Evolutionary conservation across 2,888 invertebrate species (phyloP), one percentile per base, ranked within the genome.

Genomic region (Eupithecia exiguata): DNA sequence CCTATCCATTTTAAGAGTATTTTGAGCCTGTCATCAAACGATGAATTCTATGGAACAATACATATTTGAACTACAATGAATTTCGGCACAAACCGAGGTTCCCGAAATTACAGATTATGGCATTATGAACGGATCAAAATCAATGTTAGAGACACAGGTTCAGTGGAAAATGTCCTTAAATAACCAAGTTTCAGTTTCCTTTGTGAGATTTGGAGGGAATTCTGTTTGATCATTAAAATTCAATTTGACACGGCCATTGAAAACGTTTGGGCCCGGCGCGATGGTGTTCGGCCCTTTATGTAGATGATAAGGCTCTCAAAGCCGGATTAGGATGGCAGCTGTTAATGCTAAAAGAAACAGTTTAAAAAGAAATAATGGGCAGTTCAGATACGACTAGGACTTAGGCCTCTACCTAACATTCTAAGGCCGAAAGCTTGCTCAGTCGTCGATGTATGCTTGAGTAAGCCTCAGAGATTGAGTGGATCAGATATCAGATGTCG

Each of bases 181-280:
- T 38, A 78, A 75, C 71, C 68, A 74, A 77, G 70, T 71, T 74
- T 63, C 68, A 74, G 75, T 78, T 77, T 79, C 79, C 79, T 77
- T 79, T 80, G 78, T 77, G 70, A 76, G 76, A 78, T 78, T 80
- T 80, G 61, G 74, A 77, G 83, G 80, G 82, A 78, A 65, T 80
- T 79, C 76, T 75, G 72, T 80, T 80, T 79, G 80, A 82, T 84
- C 84, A 86, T 84, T 85, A 84, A 86, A 86, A 84, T 86, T 85
- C 83, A 85, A 86, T 86, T 86, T 84, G 84, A 84, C 84, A 83
- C 81, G 81, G 72, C 82, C 78, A 82, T 84, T 84, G 77, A 81
- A 78, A 83, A 82, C 79, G 82, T 81, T 85, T 80, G 81, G 79
- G 81, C 74, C 79, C 75, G 80, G 74, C 78, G 81, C 80, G 81